phyloP scores from a whole-genome alignment of 2,888 invertebrate genomes.

The Sinotaia quadrata region DNA sequence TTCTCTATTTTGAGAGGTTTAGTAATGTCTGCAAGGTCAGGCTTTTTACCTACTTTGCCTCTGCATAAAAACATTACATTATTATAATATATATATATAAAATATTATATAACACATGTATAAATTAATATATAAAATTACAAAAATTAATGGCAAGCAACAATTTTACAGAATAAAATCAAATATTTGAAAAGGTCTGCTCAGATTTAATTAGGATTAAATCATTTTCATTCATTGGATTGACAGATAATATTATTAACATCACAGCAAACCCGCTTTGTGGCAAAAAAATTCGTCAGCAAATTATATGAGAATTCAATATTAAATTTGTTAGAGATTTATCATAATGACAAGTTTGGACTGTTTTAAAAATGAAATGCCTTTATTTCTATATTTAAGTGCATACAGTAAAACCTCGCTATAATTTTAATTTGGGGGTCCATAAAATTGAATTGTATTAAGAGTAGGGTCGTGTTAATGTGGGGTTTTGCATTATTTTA shows the following conservation, averaged over 20 bases:
- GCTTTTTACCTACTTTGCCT: constrained; percentile 49
- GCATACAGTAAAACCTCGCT: too few relatives aligned
- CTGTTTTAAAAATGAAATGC: too few relatives aligned
- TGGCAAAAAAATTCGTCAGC: not conserved
- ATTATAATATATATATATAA: too few relatives aligned
- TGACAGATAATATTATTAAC: constrained; percentile 9
- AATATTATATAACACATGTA: not conserved
- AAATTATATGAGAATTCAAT: too few relatives aligned
- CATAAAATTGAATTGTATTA: too few relatives aligned
- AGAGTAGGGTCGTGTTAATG: too few relatives aligned
- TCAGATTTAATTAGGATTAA: not conserved
- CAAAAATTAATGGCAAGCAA: not conserved
- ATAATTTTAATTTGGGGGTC: too few relatives aligned
- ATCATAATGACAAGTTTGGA: too few relatives aligned
- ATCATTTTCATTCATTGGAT: constrained; percentile 19
- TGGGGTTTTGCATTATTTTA: too few relatives aligned
- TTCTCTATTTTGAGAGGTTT: constrained; percentile 69
- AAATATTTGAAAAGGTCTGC: too few relatives aligned
- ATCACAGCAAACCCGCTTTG: constrained; percentile 15
- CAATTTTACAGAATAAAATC: not conserved
- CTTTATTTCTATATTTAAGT: too few relatives aligned
- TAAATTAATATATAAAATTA: not conserved
- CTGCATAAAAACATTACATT: constrained; percentile 15
- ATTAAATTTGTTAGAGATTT: too few relatives aligned
- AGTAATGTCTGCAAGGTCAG: constrained; percentile 67